A percentile compares a stretch with the other conserved stretches of the same genome.
Conservation (phyloP, 2,888 invertebrate species). For the Troides helena region DNA sequence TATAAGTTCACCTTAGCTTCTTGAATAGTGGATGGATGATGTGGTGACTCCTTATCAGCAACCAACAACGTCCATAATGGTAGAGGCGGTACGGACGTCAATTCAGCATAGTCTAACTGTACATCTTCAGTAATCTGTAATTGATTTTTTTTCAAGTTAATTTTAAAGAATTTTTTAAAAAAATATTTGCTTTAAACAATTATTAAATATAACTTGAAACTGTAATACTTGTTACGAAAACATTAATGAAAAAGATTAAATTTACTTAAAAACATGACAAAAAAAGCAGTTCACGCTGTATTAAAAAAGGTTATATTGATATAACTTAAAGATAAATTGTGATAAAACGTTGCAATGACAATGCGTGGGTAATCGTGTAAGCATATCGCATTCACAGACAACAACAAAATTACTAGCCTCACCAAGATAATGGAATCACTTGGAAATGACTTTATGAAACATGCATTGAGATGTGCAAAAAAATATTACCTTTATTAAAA, state of each 20-base stretch:
- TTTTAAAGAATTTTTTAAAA: background rate
- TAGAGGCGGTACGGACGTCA: conserved; percentile 98
- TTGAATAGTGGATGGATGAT: conserved; percentile 76
- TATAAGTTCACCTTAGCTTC: conserved; percentile 67
- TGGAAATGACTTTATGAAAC: conserved; percentile 1
- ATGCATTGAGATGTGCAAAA: background rate
- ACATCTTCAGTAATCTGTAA: conserved; percentile 89
- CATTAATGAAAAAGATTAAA: background rate
- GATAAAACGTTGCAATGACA: background rate
- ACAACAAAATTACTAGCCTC: background rate
- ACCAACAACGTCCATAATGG: conserved; percentile 97
- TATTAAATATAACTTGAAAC: background rate
- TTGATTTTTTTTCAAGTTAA: background rate
- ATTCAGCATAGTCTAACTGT: conserved; percentile 95
- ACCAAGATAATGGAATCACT: background rate
- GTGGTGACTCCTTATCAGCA: conserved; percentile 93
- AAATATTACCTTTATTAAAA: background rate
- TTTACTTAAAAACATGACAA: background rate
- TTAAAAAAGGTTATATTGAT: background rate
- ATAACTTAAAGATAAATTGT: background rate
- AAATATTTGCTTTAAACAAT: background rate
- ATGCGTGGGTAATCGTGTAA: background rate
- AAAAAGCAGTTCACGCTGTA: background rate
- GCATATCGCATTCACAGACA: background rate
- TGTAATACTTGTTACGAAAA: background rate